phyloP scores from a whole-genome alignment of 2,888 invertebrate species.

The Phragmatobia fuliginosa region DNA sequence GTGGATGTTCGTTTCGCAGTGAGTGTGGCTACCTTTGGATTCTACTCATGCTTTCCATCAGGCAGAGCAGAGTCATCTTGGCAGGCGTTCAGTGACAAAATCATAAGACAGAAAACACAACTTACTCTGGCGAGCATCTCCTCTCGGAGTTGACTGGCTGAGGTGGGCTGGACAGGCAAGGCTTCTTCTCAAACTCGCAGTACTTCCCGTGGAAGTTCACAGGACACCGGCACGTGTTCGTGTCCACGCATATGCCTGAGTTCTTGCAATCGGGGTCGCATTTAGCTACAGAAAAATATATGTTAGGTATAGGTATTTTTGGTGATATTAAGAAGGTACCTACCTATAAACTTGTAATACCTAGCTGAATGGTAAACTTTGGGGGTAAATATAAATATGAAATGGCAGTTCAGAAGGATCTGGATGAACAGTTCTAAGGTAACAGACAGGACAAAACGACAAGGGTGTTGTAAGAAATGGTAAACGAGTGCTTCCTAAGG shows the following conservation, averaged over 20 bases:
- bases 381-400: too few relatives aligned
- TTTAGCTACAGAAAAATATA: constrained; percentile 82
- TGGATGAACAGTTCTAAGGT: neutral
- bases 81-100: too few relatives aligned
- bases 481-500: neutral
- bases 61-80: too few relatives aligned
- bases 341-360: too few relatives aligned
- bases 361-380: neutral
- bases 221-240: constrained; percentile 92
- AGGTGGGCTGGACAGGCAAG: constrained; percentile 89
- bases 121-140: constrained; percentile 88
- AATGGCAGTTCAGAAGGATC: too few relatives aligned
- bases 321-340: neutral
- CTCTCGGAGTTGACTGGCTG: constrained; percentile 89
- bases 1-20: too few relatives aligned
- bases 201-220: constrained; percentile 90
- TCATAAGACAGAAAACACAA: neutral
- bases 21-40: too few relatives aligned
- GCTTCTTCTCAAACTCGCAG: constrained; percentile 91
- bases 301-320: neutral
- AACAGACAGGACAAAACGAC: neutral
- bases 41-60: too few relatives aligned
- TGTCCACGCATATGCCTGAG: constrained; percentile 92
- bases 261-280: constrained; percentile 93
- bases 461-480: neutral